phyloP scores from a whole-genome alignment of 2,797 vertebrate genomes.

The Acanthurus tractus region DNA sequence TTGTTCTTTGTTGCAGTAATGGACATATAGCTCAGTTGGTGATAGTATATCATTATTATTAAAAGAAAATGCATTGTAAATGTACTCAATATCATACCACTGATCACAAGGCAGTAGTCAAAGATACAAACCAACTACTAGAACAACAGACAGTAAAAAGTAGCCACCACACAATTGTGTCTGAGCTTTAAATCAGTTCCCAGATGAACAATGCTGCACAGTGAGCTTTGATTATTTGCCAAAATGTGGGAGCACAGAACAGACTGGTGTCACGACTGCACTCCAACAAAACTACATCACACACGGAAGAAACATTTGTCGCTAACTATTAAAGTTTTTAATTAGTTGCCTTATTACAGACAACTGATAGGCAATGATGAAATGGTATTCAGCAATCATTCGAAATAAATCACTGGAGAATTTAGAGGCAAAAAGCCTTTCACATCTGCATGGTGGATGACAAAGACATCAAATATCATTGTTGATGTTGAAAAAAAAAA shows the following conservation, averaged over 20 bases:
- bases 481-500: slow-evolving; percentile 16
- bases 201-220: neutral
- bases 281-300: neutral
- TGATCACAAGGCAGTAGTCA: neutral
- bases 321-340: too few species aligned
- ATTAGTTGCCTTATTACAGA: too few species aligned
- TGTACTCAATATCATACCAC: neutral
- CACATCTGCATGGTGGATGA: slow-evolving; percentile 1
- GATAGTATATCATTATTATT: neutral
- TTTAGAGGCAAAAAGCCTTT: slow-evolving; percentile 5
- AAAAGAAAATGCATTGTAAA: neutral
- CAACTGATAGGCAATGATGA: neutral
- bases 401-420: slow-evolving; percentile 4
- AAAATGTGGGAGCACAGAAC: neutral
- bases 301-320: neutral
- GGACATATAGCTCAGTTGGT: neutral
- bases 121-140: neutral
- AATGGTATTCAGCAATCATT: neutral
- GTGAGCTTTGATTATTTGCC: neutral
- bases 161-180: neutral
- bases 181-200: neutral
- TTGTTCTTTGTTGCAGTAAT: neutral
- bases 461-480: slow-evolving; percentile 18
- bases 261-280: neutral
- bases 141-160: neutral